Evolutionary conservation across 92 coral and sea anemone species (phyloP), one percentile per base, ranked within the genome.

Genomic region (Blastomussa wellsi): DNA sequence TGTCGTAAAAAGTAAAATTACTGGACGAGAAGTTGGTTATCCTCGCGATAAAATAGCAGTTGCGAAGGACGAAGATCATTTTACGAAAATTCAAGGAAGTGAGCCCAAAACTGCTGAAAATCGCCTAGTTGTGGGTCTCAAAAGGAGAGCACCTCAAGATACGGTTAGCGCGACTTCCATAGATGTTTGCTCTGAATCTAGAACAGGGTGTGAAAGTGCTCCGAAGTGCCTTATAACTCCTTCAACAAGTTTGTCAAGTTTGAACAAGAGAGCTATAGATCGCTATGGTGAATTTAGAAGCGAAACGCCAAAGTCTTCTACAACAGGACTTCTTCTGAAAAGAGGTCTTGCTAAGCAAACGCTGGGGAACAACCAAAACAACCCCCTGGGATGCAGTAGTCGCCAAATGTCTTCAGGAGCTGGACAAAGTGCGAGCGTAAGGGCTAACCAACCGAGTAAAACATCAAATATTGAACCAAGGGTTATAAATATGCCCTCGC

Each of bases 331-430:
- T 65, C 68, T 51, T 48, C 39, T 65, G 65, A 93, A 88, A 72
- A 87, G 74, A 24, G 90, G 93, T 17, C 92, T 93, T 29, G 88
- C 76, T 0, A 77, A 80, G 36, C 95, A 90, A 57, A 82, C 86
- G 1, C 44, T 88, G 35, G 67, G 76, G 53, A 15, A 35, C 66
- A 67, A 85, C 20, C 77, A 47, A 37, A 3, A 13, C 82, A 77
- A 41, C 29, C 53, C 53, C 32, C 44, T 7, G 67, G 76, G 65
- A 62, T n/a, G 47, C 72, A 79, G 11, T 9, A 49, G 31, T 66
- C 74, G 5, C 1, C 76, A 28, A 44, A 33, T 44, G 12, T 64
- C 53, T 0, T 33, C 0, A 35, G 62, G 59, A 41, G 65, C 1
- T 31, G 74, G 35, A 42, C 80, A 44, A 42, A 64, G 11, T 11